Base-by-base conservation (phyloP, 2,113 vertebrate genomes). In the Ascaphus truei region DNA sequence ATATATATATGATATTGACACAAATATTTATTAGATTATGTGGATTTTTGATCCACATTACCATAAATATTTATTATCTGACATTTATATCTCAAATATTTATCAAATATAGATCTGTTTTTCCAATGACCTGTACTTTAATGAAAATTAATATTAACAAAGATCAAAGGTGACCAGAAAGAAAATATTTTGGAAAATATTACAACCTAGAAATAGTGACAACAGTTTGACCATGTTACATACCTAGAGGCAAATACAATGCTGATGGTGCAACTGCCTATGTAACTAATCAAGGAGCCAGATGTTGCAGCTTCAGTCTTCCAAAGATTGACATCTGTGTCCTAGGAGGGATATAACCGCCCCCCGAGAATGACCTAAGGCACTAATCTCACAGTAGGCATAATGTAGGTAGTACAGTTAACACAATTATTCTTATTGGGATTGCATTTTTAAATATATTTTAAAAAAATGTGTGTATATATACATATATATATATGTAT, bases 231-330 rank as follows among this genome's bases (percentile, higher is more conserved):
- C 75, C 58, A 29, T 25, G 33, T 71, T 71, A 77, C 47, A 75
- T 60, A 76, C 74, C 81, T 75, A 77, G 66, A 77, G 81, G 82
- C 84, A 73, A 53, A 80, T 83, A 72, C 31, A 72, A 62, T 77
- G 76, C 72, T 68, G 53, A 79, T 73, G 66, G 63, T 62, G 75
- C 65, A 75, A 82, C 64, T 79, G 79, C 75, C 75, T 77, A 69
- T 76, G 68, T 76, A 76, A 59, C 68, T 80, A 1, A 1, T 81
- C 50, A 53, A 31, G 7, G 64, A 75, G 79, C 83, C 90, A 92
- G 89, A 88, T 92, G 86, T 88, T 86, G 75, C 72, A 71, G 60
- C 72, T 58, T 68, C 68, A 84, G 68, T 73, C 68, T 85, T 86
- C 79, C 78, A 80, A 80, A 64, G 64, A 47, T 79, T 79, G 81